These are phyloP conservation scores for Parapsyche elsis DNA, from an alignment of 1,140 invertebrate species.

Conservation along the genomic window DNA sequence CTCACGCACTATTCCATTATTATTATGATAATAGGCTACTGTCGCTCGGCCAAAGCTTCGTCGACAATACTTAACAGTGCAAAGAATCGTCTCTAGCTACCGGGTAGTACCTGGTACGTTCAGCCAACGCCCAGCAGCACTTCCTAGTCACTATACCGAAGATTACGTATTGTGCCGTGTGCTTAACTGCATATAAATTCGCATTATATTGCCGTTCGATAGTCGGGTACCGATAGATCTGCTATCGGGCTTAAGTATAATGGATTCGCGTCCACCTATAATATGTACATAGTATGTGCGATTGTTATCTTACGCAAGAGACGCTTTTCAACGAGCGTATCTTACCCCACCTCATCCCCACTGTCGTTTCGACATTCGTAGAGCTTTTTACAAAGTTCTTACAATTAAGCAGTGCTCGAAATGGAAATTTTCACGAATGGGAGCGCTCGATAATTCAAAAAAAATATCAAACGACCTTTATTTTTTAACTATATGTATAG, in stretches of 20 bases:
- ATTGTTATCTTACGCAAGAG: constrained; percentile 12
- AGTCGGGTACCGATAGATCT: not conserved
- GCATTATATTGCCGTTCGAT: constrained; percentile 20
- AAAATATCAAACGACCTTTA: too few relatives aligned
- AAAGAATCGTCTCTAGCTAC: constrained; percentile 19
- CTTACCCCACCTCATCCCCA: too few relatives aligned
- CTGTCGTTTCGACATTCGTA: not conserved
- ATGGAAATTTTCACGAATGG: too few relatives aligned
- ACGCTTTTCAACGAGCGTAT: constrained; percentile 1
- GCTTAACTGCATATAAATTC: constrained; percentile 42
- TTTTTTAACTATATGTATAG: too few relatives aligned
- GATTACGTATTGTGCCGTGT: constrained; percentile 52
- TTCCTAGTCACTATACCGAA: constrained; percentile 40
- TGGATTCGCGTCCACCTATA: not conserved
- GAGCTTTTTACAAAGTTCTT: not conserved
- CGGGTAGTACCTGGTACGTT: not conserved
- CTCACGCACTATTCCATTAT: constrained; percentile 6
- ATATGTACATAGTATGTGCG: not conserved
- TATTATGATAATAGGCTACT: not conserved
- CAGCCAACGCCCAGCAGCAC: not conserved
- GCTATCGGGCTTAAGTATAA: not conserved
- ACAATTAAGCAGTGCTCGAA: too few relatives aligned
- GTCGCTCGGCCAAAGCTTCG: not conserved
- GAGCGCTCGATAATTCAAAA: too few relatives aligned
- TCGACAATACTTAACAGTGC: too few relatives aligned